Evolutionary conservation across 2,797 vertebrate species (phyloP).

Genomic region (Malacoraja senta): DNA sequence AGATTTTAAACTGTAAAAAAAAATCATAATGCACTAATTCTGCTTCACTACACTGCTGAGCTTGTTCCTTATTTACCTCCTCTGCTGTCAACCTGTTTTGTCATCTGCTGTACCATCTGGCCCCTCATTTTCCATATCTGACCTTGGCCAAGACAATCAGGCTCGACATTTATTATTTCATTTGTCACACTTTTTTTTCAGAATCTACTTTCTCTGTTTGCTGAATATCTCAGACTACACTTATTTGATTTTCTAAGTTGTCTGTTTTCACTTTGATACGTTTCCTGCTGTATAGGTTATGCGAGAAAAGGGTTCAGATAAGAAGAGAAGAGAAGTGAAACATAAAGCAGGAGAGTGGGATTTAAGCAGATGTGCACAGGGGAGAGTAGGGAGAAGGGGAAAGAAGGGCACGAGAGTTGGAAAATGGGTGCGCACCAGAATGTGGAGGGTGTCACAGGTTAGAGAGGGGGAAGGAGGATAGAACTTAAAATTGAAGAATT

Average conservation of each 20-base stretch:
- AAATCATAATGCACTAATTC: neutral
- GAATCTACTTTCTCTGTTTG: neutral
- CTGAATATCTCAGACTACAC: neutral
- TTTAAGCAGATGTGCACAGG: too few relatives aligned
- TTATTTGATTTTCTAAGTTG: neutral
- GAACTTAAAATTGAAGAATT: too few relatives aligned
- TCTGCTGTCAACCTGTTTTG: neutral
- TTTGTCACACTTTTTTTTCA: neutral
- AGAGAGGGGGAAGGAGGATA: too few relatives aligned
- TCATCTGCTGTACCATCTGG: neutral
- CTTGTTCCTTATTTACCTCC: neutral
- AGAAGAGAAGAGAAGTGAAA: too few relatives aligned
- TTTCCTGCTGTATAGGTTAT: neutral
- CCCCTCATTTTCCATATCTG: neutral
- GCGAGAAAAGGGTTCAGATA: too few relatives aligned
- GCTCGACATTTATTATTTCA: neutral
- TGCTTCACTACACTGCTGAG: neutral
- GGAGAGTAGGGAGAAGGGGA: too few relatives aligned
- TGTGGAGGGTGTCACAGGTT: too few relatives aligned
- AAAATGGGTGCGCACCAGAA: too few relatives aligned
- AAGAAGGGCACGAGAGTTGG: too few relatives aligned
- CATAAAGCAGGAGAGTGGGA: too few relatives aligned
- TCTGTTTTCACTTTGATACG: neutral
- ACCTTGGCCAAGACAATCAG: neutral
- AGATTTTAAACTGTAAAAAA: neutral